Conservation (phyloP, 1,140 invertebrate species). For the Druon quercuslanigerum region DNA sequence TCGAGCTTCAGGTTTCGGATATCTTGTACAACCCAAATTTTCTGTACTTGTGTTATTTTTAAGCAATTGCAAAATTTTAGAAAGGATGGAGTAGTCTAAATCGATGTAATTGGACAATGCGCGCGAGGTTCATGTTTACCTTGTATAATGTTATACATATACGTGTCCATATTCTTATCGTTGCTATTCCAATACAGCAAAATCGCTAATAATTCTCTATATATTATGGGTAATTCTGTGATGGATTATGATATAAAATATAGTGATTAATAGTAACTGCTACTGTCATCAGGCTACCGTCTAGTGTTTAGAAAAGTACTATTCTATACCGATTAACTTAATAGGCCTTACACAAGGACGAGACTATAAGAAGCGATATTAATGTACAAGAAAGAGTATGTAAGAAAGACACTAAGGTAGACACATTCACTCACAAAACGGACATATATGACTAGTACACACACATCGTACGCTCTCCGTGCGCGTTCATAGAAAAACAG, state of each 20-base stretch:
- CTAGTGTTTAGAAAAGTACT: constrained; percentile 42
- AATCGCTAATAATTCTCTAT: constrained; percentile 54
- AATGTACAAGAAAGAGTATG: constrained; percentile 34
- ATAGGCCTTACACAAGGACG: constrained; percentile 36
- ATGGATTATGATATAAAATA: constrained; percentile 54
- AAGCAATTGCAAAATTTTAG: too few relatives aligned
- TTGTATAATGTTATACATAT: constrained; percentile 34
- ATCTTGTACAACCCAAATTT: too few relatives aligned
- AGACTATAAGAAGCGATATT: constrained; percentile 34
- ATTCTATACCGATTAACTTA: constrained; percentile 44
- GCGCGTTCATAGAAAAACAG: not conserved
- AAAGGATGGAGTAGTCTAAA: too few relatives aligned
- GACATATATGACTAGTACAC: constrained; percentile 35
- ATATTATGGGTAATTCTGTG: constrained; percentile 53
- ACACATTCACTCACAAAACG: constrained; percentile 19
- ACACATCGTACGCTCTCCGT: constrained; percentile 23
- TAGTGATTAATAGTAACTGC: constrained; percentile 53
- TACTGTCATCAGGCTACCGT: constrained; percentile 45
- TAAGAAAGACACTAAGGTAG: not conserved
- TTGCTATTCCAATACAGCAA: constrained; percentile 39
- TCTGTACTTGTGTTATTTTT: too few relatives aligned
- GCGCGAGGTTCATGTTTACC: constrained; percentile 12
- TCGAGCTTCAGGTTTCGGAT: too few relatives aligned
- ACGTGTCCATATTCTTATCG: constrained; percentile 16
- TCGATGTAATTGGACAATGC: constrained; percentile 20